Evolutionary conservation across 2,797 vertebrate species (phyloP).

Genomic region (Choloepus didactylus): DNA sequence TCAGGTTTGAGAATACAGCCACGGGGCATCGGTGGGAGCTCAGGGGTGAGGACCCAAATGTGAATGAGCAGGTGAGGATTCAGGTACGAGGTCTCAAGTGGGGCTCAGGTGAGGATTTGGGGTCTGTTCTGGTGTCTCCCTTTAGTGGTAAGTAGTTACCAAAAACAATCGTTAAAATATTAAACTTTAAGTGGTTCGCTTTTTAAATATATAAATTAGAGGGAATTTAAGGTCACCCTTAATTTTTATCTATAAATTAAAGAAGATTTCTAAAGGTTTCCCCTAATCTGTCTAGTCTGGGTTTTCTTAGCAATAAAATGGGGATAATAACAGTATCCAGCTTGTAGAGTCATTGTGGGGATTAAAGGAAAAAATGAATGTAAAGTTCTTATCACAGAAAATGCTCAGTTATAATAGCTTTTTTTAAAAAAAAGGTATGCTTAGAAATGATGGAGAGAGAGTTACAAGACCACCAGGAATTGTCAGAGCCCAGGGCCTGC

Average conservation of each 20-base stretch:
- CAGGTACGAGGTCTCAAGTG: background rate
- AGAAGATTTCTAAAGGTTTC: background rate
- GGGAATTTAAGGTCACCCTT: background rate
- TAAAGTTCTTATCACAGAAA: conserved; percentile 55
- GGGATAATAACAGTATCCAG: background rate
- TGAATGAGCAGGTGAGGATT: background rate
- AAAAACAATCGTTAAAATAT: background rate
- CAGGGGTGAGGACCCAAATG: background rate
- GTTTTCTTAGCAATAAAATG: conserved; percentile 48
- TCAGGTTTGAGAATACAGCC: background rate
- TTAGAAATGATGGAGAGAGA: background rate
- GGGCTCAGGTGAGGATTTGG: background rate
- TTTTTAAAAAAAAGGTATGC: background rate
- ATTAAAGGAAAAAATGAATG: background rate
- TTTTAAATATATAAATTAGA: background rate
- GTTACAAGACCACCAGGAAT: background rate
- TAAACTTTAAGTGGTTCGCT: background rate
- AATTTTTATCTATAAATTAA: background rate
- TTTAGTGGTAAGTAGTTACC: background rate
- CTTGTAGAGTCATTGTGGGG: background rate
- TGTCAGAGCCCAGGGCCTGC: background rate
- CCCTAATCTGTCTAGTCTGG: background rate
- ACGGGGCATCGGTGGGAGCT: background rate
- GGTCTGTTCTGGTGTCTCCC: background rate
- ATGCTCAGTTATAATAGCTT: conserved; percentile 7